Evolutionary conservation across 2,797 vertebrate species (phyloP), one percentile per base, ranked within the genome.

Genomic region (Nannoperca obscura): DNA sequence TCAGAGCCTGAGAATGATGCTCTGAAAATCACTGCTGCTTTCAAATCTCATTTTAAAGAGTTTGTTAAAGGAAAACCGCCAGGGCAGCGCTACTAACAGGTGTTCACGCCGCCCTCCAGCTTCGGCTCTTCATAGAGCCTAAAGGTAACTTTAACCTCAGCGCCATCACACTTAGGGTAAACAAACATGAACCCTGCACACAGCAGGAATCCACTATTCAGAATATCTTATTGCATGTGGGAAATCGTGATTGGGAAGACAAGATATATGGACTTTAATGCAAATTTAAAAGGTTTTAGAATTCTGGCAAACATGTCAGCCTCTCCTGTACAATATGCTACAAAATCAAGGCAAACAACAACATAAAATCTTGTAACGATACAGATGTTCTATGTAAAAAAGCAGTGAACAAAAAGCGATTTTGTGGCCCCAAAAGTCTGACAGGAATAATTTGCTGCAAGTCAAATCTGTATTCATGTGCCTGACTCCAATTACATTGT

Each of bases 81-180:
- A 58, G 74, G 74, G 64, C 71, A 36, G 47, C 10, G 61, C 79
- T 78, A 82, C 83, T 90, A 92, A 88, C 89, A 90, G 88, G 80
- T 92, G 88, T 81, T 83, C 65, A 17, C 27, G 8, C 71, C 8
- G 54, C 86, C 86, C 81, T 78, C 50, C 78, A 69, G 82, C 72
- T 57, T 14, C 3, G 22, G 55, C 60, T 89, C 77, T 84, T 71
- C 80, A 53, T 60, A 44, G 58, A 76, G 86, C 84, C 87, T 82
- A 65, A 75, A 91, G 82, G 78, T 71, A 86, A 79, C 82, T 78
- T 83, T 90, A 86, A 92, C 90, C 90, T 78, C 72, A 0, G 44
- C 17, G 50, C 68, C 81, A 49, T 71, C 80, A 70, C 79, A 74
- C 84, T 72, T 58, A 66, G 78, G 88, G 69, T 88, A 87, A 91